Evolutionary conservation across 2,888 invertebrate genomes (phyloP), one percentile per base, ranked within the genome.

Genomic region (Caenorhabditis wallacei): DNA sequence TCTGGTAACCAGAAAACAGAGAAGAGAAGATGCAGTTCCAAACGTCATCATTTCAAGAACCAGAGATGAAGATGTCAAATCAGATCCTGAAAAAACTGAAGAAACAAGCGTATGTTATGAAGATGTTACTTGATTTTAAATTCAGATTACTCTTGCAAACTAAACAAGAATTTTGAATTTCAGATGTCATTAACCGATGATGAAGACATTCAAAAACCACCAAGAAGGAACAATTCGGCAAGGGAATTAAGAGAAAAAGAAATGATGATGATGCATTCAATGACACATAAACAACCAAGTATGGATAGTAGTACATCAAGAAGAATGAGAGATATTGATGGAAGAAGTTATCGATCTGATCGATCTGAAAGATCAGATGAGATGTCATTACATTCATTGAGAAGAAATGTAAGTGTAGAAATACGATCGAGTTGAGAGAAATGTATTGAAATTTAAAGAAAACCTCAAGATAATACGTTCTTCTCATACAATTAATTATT

Each of bases 351-450:
- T 76, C 86, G 89, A 57, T 89, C 89, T 20, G 91, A 89, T 59
- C 64, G 87, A 26, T 89, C 89, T 8, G 87, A 89, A 57, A 82
- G 90, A 16, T 89, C 89, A 8, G 91, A 91, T 70, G 91, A 91
- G 61, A 84, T 89, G 82, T 91, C 90, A 37, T 64, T 92, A 13
- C 89, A 90, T 35, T 92, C 92, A 2, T 74, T 87, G 24, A 64
- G 85, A 68, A 71, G 87, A 59, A 78, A 82, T 69, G 85, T 82
- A 13, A 53, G 43, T 10, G 43, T 11, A 43, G 16, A 43, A 43
- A n/a, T n/a, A n/a, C n/a, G n/a, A n/a, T n/a, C n/a, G n/a, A n/a
- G n/a, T n/a, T n/a, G n/a, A n/a, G n/a, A n/a, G n/a, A n/a, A n/a
- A n/a, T n/a, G n/a, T n/a, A n/a, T n/a, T n/a, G n/a, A n/a, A n/a